phyloP scores from a whole-genome alignment of 2,113 vertebrate species.

The human (Homo sapiens) region DNA sequence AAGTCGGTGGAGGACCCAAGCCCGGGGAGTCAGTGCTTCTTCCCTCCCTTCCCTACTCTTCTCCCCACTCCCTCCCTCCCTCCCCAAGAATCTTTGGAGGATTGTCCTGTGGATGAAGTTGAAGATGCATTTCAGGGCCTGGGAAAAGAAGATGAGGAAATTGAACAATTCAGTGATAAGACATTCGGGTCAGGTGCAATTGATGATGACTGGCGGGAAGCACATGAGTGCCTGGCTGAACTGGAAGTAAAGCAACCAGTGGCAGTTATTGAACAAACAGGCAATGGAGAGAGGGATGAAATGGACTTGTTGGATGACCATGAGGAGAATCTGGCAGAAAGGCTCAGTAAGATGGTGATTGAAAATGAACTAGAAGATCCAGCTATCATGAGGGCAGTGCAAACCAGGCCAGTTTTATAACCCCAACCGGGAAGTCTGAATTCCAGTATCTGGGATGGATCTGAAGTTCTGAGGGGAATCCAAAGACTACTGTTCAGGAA shows the following conservation, averaged over 20 bases:
- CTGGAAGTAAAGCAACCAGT: constrained; percentile 83
- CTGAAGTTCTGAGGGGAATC: constrained; percentile 84
- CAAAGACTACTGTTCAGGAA: constrained; percentile 90
- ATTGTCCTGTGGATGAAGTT: no score
- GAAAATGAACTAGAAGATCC: constrained; percentile 93
- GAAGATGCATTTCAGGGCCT: no score
- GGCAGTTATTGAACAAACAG: constrained; percentile 43
- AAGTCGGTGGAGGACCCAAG: no score
- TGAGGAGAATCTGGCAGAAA: constrained; percentile 90
- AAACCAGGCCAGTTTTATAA: constrained; percentile 74
- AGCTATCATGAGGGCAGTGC: constrained; percentile 85
- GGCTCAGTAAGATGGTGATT: constrained; percentile 91
- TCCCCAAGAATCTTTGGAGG: no score
- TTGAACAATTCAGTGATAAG: no score
- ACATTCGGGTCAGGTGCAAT: no score
- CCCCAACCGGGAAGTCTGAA: no score
- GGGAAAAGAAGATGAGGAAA: no score
- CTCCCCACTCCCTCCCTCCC: no score
- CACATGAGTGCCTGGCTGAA: constrained; percentile 92
- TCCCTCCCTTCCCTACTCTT: no score
- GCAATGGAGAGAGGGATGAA: constrained; percentile 80
- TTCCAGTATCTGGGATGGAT: constrained; percentile 92
- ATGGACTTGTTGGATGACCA: constrained; percentile 85
- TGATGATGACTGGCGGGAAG: constrained; percentile 96
- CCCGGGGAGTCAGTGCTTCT: no score